Evolutionary conservation across 1,140 invertebrate genomes (phyloP), one percentile per base, ranked within the genome.

Genomic region (Hylyphantes graminicola): DNA sequence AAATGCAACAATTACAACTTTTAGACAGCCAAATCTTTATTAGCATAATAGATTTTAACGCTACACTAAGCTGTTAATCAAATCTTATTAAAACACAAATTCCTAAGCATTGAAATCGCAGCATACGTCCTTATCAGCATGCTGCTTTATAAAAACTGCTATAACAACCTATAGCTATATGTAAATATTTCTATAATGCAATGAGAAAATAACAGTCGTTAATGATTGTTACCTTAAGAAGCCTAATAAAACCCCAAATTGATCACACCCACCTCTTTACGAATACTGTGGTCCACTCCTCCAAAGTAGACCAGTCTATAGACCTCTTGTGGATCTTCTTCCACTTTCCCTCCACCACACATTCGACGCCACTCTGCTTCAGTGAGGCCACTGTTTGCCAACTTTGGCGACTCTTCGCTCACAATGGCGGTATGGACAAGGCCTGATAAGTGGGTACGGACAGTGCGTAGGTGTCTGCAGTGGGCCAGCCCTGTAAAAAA

Each of bases 381-480:
- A 6, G 94, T 95, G 6, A 96, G 89, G 21, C 94, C 94, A 63
- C 89, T 68, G 7, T 85, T 78, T 7, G 87, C 86, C 92, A 90
- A 88, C 61, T 67, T 82, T 6, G 87, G 87, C n/a, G 88, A 78
- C 9, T 87, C 87, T 13, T 86, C 68, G 15, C 86, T 87, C 9
- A 90, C 83, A n/a, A 89, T 88, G 5, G 76, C 86, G 48, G 87
- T 77, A 88, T 94, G 92, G 0, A 98, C 96, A 11, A 98, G 90
- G n/a, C 95, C 96, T 55, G 95, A 94, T 50, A 98, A 91, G 90
- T 98, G 97, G 0, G 94, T 97, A 57, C 96, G 90, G 0, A 98
- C 96, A 0, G 96, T 98, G 78, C 94, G 94, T 86, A 98, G 90
- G 89, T 98, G 96, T 13, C 96, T 91, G 89, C 96, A 97, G 89